These are phyloP conservation scores for Drosophila flavopinicola DNA, from an alignment of 2,888 invertebrate genomes.

Conservation along the genomic window DNA sequence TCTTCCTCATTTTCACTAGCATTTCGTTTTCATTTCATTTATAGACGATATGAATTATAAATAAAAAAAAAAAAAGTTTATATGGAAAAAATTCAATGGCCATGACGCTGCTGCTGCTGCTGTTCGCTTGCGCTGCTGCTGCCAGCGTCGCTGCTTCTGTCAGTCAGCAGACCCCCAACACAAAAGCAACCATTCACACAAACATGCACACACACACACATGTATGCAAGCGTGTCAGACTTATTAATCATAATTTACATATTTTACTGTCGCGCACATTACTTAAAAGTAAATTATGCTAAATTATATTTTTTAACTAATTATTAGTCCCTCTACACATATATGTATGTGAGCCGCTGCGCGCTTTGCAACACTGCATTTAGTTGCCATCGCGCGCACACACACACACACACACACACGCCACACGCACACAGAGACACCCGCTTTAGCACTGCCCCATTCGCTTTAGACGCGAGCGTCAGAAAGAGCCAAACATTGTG, in stretches of 20 bases:
- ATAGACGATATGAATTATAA: slow-evolving; percentile 24
- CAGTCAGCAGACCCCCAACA: slow-evolving; percentile 60
- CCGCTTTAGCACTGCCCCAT: slow-evolving; percentile 73
- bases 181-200: slow-evolving; percentile 5
- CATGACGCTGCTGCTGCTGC: slow-evolving; percentile 68
- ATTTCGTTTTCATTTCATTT: slow-evolving; percentile 66
- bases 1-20: slow-evolving; percentile 57
- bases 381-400: slow-evolving; percentile 48
- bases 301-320: slow-evolving; percentile 69
- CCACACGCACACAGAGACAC: slow-evolving; percentile 38
- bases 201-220: slow-evolving; percentile 13
- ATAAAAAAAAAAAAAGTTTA: slow-evolving; percentile 35
- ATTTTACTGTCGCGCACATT: slow-evolving; percentile 27
- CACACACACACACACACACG: slow-evolving; percentile 39
- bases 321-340: slow-evolving; percentile 52
- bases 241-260: slow-evolving; percentile 47
- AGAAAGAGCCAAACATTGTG: slow-evolving; percentile 63
- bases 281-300: slow-evolving; percentile 59
- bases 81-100: slow-evolving; percentile 77
- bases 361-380: slow-evolving; percentile 63
- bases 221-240: slow-evolving; percentile 2
- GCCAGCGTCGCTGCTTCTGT: slow-evolving; percentile 54
- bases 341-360: slow-evolving; percentile 6
- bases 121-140: slow-evolving; percentile 48
- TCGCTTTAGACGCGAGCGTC: slow-evolving; percentile 30